phyloP scores from a whole-genome alignment of 2,888 invertebrate genomes.

The Chrysolina haemoptera region DNA sequence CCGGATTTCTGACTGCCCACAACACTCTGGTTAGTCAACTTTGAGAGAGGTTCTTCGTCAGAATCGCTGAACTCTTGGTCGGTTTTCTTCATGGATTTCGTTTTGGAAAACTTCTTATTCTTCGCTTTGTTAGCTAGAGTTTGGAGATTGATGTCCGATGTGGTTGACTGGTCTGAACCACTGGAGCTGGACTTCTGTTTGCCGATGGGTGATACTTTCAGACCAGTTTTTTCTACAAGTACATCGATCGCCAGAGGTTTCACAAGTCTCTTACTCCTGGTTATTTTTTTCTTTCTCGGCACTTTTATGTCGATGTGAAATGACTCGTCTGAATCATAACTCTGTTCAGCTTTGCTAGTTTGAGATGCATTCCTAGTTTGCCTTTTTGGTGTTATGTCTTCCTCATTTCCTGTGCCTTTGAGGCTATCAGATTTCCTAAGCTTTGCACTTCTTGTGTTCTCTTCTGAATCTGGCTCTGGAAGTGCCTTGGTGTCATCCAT shows the following conservation, averaged over 20 bases:
- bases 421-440: constrained; percentile 43
- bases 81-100: constrained; percentile 56
- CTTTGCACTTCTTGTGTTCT: background rate
- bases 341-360: constrained; percentile 43
- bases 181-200: constrained; percentile 34
- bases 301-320: constrained; percentile 56
- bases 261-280: constrained; percentile 52
- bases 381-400: constrained; percentile 46
- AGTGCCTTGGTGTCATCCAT: background rate
- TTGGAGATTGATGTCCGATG: constrained; percentile 57
- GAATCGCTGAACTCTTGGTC: constrained; percentile 73
- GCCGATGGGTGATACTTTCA: background rate
- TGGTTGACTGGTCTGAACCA: constrained; percentile 59
- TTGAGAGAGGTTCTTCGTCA: constrained; percentile 78
- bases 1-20: constrained; percentile 47
- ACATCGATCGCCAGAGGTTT: constrained; percentile 33
- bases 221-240: constrained; percentile 30
- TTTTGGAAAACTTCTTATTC: constrained; percentile 57
- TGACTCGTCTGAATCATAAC: constrained; percentile 60
- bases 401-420: constrained; percentile 18
- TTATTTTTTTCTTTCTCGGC: constrained; percentile 57
- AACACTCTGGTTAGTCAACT: constrained; percentile 67
- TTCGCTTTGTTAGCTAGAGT: constrained; percentile 50
- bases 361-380: constrained; percentile 54
- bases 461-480: constrained; percentile 7